These are phyloP conservation scores for Psittacus erithacus DNA, from an alignment of 2,113 vertebrate genomes.

Conservation along the genomic window DNA sequence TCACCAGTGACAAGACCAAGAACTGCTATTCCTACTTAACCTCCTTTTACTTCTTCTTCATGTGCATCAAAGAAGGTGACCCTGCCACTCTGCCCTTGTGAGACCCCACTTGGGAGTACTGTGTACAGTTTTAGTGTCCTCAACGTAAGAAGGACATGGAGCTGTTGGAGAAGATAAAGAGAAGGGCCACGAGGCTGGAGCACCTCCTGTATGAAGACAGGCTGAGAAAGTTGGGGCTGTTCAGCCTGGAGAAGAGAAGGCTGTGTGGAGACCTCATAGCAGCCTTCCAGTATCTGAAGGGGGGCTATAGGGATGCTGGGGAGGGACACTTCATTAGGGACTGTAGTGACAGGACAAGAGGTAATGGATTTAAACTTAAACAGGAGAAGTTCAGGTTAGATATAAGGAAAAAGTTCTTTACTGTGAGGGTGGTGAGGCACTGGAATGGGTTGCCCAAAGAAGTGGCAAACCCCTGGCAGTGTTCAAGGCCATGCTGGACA, in stretches of 20 bases:
- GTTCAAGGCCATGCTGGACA: background rate
- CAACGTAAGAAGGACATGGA: background rate
- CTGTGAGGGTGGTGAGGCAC: background rate
- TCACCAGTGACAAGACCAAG: background rate
- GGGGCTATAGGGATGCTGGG: background rate
- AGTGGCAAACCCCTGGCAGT: background rate
- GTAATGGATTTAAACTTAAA: background rate
- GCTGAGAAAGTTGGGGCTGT: background rate
- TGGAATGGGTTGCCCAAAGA: background rate
- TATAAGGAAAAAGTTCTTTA: background rate
- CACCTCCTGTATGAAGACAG: background rate
- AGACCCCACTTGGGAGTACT: background rate
- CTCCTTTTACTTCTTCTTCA: background rate
- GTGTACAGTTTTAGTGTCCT: background rate
- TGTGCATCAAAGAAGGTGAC: background rate
- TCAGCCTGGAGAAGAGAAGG: background rate
- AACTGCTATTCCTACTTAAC: background rate
- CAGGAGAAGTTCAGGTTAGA: background rate
- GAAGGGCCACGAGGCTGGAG: background rate
- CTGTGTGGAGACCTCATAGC: background rate
- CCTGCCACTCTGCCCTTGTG: background rate
- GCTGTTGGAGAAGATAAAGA: background rate
- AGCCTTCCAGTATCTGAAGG: background rate
- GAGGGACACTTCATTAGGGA: background rate
- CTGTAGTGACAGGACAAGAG: background rate